phyloP scores from a whole-genome alignment of 2,113 vertebrate species.

The Nansenia antarctica region DNA sequence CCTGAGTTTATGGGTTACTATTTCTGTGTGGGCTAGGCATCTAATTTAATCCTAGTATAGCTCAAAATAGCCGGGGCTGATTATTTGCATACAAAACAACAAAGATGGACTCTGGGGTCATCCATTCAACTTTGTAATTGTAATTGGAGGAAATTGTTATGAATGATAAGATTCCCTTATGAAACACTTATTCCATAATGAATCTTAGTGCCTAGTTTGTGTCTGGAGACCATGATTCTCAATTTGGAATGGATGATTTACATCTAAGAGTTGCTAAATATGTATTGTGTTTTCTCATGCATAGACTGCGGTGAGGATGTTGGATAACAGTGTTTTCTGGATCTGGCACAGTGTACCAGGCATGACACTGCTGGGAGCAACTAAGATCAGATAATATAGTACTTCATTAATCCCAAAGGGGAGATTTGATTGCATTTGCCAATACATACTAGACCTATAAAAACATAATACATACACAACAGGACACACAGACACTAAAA shows the following conservation, averaged over 20 bases:
- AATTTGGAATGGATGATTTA: not conserved
- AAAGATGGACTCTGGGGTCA: not conserved
- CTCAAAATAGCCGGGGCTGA: not conserved
- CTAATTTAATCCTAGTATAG: constrained; percentile 19
- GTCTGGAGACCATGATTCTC: not conserved
- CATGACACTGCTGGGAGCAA: constrained; percentile 25
- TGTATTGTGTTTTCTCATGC: not conserved
- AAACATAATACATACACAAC: no score
- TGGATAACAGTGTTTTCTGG: constrained; percentile 11
- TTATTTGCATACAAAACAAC: not conserved
- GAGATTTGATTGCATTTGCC: no score
- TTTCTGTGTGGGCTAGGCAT: constrained; percentile 42
- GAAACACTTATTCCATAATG: not conserved
- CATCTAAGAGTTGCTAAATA: no score
- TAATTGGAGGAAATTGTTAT: not conserved
- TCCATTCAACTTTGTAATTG: not conserved
- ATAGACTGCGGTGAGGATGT: not conserved
- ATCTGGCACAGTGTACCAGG: constrained; percentile 51
- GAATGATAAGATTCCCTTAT: not conserved
- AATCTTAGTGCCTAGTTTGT: not conserved
- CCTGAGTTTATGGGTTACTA: constrained; percentile 27
- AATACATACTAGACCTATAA: no score
- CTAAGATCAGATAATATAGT: no score
- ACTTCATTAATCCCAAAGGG: no score
- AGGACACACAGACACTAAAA: no score